Evolutionary conservation across 2,797 vertebrate species (phyloP).

Genomic region (Agapornis canus): DNA sequence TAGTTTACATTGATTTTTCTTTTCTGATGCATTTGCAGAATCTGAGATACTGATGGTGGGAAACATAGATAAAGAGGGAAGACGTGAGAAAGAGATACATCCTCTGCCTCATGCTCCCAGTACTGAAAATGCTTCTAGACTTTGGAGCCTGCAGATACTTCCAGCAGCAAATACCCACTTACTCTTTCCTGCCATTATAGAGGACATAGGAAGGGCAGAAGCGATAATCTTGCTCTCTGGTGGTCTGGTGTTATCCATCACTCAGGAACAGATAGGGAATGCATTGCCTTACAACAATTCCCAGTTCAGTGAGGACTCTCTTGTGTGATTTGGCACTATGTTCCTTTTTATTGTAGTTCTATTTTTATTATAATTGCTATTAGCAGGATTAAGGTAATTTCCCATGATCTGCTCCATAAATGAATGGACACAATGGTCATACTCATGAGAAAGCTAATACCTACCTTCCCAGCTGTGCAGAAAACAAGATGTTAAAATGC

Average conservation of each 20-base stretch:
- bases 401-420: neutral
- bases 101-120: neutral
- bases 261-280: neutral
- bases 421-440: neutral
- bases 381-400: neutral
- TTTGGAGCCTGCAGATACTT: neutral
- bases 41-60: conserved; percentile 54
- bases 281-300: neutral
- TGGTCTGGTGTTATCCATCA: conserved; percentile 9
- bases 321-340: neutral
- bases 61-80: conserved; percentile 50
- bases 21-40: conserved; percentile 76
- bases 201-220: conserved; percentile 49
- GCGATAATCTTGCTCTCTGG: neutral
- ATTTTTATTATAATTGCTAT: neutral
- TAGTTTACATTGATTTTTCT: conserved; percentile 75
- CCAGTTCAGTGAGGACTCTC: neutral
- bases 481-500: neutral
- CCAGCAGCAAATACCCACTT: neutral
- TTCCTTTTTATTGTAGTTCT: neutral
- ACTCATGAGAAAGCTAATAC: neutral
- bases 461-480: neutral
- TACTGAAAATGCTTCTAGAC: neutral
- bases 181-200: neutral
- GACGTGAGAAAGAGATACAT: neutral